A percentile compares a stretch with the other conserved stretches of the same genome.
Conservation (phyloP, 2,113 vertebrate species). For the Bothrops jararaca region DNA sequence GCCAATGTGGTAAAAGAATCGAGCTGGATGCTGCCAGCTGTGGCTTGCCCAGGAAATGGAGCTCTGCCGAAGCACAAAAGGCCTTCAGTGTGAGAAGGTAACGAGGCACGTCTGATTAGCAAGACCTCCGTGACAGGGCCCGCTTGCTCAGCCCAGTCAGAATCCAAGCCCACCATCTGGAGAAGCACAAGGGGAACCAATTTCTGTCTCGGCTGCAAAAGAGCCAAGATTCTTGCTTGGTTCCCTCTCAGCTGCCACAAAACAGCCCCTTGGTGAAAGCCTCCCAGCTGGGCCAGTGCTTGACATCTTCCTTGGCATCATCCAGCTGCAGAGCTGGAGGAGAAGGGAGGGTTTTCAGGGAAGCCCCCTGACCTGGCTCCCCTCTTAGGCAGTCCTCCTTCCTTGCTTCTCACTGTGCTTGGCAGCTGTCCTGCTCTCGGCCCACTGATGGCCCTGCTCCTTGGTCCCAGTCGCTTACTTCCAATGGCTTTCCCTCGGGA, state of each 20-base stretch:
- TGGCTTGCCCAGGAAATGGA: slow-evolving; percentile 54
- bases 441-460: slow-evolving; percentile 80
- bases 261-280: slow-evolving; percentile 59
- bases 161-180: slow-evolving; percentile 68
- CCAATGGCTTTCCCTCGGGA: slow-evolving; percentile 70
- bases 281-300: slow-evolving; percentile 62
- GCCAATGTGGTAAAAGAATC: slow-evolving; percentile 45
- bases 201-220: slow-evolving; percentile 90
- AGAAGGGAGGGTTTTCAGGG: slow-evolving; percentile 76
- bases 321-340: slow-evolving; percentile 71
- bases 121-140: slow-evolving; percentile 64
- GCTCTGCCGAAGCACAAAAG: slow-evolving; percentile 70
- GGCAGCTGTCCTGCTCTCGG: slow-evolving; percentile 76
- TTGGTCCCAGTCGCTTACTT: slow-evolving; percentile 80
- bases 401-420: slow-evolving; percentile 82
- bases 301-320: slow-evolving; percentile 63
- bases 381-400: slow-evolving; percentile 80
- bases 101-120: slow-evolving; percentile 77
- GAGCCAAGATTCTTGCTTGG: slow-evolving; percentile 58
- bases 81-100: slow-evolving; percentile 74
- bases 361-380: slow-evolving; percentile 76
- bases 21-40: slow-evolving; percentile 43
- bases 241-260: slow-evolving; percentile 54
- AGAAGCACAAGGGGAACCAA: slow-evolving; percentile 79
- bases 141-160: slow-evolving; percentile 62